Conservation (phyloP, 2,797 vertebrate species). For the Poecilia velifera region DNA sequence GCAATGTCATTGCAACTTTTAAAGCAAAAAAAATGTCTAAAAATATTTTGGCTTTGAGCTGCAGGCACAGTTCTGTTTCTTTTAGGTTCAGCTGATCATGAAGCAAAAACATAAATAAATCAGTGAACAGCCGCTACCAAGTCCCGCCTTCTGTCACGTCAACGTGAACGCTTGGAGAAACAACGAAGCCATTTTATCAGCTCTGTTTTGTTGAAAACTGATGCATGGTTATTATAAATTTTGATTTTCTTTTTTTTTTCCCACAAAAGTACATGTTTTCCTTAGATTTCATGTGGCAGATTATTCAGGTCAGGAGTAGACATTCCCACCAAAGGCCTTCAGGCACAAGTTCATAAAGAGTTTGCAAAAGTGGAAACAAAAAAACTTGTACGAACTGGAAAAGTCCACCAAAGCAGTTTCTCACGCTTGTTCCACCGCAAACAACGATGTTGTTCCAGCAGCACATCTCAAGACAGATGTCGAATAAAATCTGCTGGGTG, state of each 20-base stretch:
- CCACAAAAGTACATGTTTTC: slow-evolving; percentile 30
- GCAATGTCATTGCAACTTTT: not conserved
- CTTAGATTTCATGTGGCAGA: slow-evolving; percentile 20
- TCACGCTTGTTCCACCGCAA: slow-evolving; percentile 3
- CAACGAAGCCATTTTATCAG: slow-evolving; percentile 9
- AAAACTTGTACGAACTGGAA: slow-evolving; percentile 11
- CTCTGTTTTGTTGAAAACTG: slow-evolving; percentile 22
- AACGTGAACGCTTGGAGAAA: slow-evolving; percentile 9
- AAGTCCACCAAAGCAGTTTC: slow-evolving; percentile 12
- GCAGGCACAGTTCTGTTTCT: not conserved
- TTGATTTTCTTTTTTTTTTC: slow-evolving; percentile 10
- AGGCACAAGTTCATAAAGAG: slow-evolving; percentile 14
- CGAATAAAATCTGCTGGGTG: not conserved
- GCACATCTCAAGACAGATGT: slow-evolving; percentile 4
- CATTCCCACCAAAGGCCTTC: slow-evolving; percentile 16
- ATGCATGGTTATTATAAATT: slow-evolving; percentile 12
- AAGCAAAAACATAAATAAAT: slow-evolving; percentile 2
- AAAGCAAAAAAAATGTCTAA: not conserved
- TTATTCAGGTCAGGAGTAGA: slow-evolving; percentile 9
- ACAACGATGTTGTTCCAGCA: slow-evolving; percentile 4
- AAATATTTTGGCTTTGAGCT: not conserved
- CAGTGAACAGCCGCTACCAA: not conserved
- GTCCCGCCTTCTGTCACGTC: not conserved
- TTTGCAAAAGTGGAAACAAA: slow-evolving; percentile 24
- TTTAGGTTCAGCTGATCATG: not conserved